Percentiles rank a stretch among this genome's conserved stretches.
These are phyloP conservation scores for Aphis craccivora DNA, from an alignment of 1,140 invertebrate genomes.

Conservation along the genomic window DNA sequence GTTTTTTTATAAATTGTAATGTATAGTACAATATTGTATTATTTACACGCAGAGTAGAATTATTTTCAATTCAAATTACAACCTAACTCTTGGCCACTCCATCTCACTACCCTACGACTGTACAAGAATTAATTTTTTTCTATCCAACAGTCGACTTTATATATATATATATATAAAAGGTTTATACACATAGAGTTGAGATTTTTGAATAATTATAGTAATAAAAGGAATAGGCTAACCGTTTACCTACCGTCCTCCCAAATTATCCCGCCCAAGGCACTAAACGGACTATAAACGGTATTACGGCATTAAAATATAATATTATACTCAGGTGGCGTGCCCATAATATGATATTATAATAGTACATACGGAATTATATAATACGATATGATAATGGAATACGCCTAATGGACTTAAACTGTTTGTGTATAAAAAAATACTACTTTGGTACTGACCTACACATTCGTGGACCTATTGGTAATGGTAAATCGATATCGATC, in stretches of 20 bases:
- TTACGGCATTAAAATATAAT: neutral
- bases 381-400: neutral
- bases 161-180: neutral
- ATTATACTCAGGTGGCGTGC: neutral
- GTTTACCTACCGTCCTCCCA: neutral
- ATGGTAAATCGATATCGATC: no score
- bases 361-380: neutral
- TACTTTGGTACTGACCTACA: no score
- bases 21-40: neutral
- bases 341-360: neutral
- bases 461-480: no score
- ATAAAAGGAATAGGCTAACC: neutral
- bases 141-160: neutral
- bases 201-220: neutral
- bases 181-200: neutral
- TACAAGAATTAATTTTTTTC: neutral
- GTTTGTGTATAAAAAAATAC: no score
- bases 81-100: neutral
- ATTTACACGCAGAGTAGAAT: neutral
- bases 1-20: neutral
- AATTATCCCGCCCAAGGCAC: neutral
- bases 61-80: neutral
- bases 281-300: neutral
- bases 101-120: neutral
- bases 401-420: no score